Evolutionary conservation across 92 coral and sea anemone genomes (phyloP), one percentile per base, ranked within the genome.

Genomic region (Siderastrea siderea): DNA sequence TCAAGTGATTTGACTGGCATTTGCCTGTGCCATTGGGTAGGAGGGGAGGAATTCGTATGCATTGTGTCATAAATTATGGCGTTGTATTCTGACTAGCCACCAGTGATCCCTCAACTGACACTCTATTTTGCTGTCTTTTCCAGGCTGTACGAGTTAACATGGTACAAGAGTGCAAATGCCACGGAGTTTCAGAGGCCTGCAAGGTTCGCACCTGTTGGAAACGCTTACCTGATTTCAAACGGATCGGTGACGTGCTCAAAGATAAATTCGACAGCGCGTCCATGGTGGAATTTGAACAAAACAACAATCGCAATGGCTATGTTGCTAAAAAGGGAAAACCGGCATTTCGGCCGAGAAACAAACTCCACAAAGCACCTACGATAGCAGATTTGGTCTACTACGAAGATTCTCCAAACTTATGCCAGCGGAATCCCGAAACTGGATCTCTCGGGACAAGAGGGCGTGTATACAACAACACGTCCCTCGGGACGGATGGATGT

Each of bases 171-270:
- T 98, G 99, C 64, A 96, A 98, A 80, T 98, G 99, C 57, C 99
- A 98, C 75, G 99, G 99, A 3, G 94, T 96, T 5, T 98, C 99
- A 1, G 94, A 98, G 68, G 98, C 98, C 1, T 98, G 99, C 65
- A 98, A 98, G 4, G 98, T 98, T 1, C 94, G 91, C 59, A 98
- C 99, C 0, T 98, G 99, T 80, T 98, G 99, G 99, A 95, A 88
- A 66, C 87, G 95, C 64, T 75, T 98, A 4, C 93, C 98, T 8
- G 95, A 96, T 76, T 98, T 98, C 80, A 88, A 93, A 16, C 82
- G 78, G 0, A 91, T 98, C 65, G 99, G 99, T 5, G 90, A 86
- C 1, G 92, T 89, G 7, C 88, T 98, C 26, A 98, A 98, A 84
- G 93, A 84, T 46, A 95, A 94, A 80, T 98, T 98, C 64, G 99